Evolutionary conservation across 2,113 vertebrate genomes (phyloP), one percentile per base, ranked within the genome.

Genomic region (Passer domesticus): DNA sequence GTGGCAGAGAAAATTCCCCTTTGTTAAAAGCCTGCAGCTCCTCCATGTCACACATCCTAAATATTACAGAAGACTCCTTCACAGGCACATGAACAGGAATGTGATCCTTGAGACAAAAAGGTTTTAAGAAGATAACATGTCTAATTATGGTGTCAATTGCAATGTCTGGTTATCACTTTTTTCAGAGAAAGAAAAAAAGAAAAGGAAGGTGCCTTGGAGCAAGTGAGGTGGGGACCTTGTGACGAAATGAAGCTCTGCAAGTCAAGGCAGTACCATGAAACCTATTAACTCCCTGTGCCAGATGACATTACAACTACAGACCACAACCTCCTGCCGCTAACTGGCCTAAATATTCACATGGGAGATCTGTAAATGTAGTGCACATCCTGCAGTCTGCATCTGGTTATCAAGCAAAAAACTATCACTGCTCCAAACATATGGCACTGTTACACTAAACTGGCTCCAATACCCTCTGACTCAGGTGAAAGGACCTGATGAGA

Each of bases 201-300:
- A 2, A 33, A 91, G 86, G 31, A 82, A 8, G 13, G 14, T 49
- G 27, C 81, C 80, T 87, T 93, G 85, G 82, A 97, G 87, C 76
- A 95, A 95, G 81, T 58, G 55, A 89, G 59, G 63, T 92, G 95
- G 50, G 50, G 49, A 81, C 93, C 33, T 53, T 62, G 95, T 28
- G 56, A 75, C 89, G 93, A 95, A 85, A 90, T 62, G 77, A 82
- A 88, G 84, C 87, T 96, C 92, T 69, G 39, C 70, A 82, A 78
- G 59, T 94, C 87, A 97, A 97, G 93, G 91, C 95, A 94, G 75
- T 75, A 83, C 11, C 23, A 98, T 95, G 86, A 97, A 98, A 97
- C 77, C 92, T 94, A 98, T 98, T 97, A 98, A 94, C 78, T 97
- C 90, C 72, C 87, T 88, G 83, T 91, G 94, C 96, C 94, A 97